Percentiles rank a stretch among this genome's conserved stretches.
phyloP scores from a whole-genome alignment of 2,113 vertebrate genomes.

The Anhinga rufa region DNA sequence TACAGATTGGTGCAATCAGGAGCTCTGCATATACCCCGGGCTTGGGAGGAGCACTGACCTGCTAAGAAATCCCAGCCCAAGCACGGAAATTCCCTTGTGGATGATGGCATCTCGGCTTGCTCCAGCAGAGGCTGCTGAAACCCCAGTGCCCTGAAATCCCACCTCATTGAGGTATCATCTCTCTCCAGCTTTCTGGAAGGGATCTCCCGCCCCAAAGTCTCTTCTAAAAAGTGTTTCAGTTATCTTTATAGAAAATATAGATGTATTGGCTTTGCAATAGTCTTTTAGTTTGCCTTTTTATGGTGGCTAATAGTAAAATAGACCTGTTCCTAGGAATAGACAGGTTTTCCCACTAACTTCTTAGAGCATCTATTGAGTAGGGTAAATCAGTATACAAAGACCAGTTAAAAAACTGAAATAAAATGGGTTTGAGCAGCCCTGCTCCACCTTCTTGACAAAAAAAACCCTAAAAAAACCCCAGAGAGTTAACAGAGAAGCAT shows the following conservation, averaged over 20 bases:
- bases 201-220: background rate
- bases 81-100: background rate
- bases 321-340: background rate
- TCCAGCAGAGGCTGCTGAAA: background rate
- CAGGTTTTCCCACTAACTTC: background rate
- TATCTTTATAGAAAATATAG: background rate
- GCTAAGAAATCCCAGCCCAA: background rate
- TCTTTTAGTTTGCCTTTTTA: background rate
- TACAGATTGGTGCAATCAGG: background rate
- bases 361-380: background rate
- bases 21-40: background rate
- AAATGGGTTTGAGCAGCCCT: background rate
- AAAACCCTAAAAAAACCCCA: too few species aligned
- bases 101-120: background rate
- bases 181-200: background rate
- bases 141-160: background rate
- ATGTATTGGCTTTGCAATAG: background rate
- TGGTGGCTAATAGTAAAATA: background rate
- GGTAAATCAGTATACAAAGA: background rate
- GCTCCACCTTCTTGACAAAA: background rate
- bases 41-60: background rate
- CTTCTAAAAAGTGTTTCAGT: background rate
- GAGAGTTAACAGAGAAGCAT: background rate
- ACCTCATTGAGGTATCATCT: background rate
- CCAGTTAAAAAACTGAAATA: background rate